Percentiles rank a stretch among this genome's conserved stretches.
phyloP scores from a whole-genome alignment of 2,888 invertebrate genomes.

The Priocnemis perturbator region DNA sequence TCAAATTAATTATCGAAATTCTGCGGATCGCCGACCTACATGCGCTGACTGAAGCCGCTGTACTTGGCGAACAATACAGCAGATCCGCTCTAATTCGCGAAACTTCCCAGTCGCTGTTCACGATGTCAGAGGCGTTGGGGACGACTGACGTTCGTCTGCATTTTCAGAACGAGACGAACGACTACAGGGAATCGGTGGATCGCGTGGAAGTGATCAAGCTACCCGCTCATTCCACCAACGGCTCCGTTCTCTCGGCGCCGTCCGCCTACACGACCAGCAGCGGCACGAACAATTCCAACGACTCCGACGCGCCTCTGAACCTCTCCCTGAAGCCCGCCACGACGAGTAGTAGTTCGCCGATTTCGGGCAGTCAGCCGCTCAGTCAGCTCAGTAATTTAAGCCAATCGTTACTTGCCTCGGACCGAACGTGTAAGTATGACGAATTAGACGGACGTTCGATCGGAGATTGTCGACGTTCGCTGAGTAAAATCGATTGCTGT shows the following conservation, averaged over 20 bases:
- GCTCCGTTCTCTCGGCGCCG: constrained; percentile 74
- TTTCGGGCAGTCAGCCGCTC: constrained; percentile 70
- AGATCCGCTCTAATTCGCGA: too few species aligned
- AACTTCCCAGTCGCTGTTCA: too few species aligned
- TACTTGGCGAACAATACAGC: background rate
- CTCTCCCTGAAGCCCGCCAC: constrained; percentile 85
- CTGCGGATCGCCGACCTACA: background rate
- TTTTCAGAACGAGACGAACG: constrained; percentile 64
- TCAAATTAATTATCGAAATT: constrained; percentile 5
- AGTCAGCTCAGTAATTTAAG: constrained; percentile 74
- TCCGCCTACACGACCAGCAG: constrained; percentile 77
- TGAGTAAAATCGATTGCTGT: constrained; percentile 2
- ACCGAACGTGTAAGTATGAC: constrained; percentile 77
- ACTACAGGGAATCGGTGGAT: constrained; percentile 76
- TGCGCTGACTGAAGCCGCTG: background rate
- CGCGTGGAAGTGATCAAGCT: constrained; percentile 90
- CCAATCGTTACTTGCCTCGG: constrained; percentile 73
- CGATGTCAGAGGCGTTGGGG: too few species aligned
- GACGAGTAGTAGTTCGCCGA: constrained; percentile 66
- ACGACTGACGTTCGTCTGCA: too few species aligned
- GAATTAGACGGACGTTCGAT: too few species aligned
- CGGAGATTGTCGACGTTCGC: too few species aligned
- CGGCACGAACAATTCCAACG: constrained; percentile 76
- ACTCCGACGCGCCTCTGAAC: constrained; percentile 87
- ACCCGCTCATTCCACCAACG: constrained; percentile 78